Evolutionary conservation across 2,113 vertebrate species (phyloP), one percentile per base, ranked within the genome.

Genomic region (Opisthocomus hoazin): DNA sequence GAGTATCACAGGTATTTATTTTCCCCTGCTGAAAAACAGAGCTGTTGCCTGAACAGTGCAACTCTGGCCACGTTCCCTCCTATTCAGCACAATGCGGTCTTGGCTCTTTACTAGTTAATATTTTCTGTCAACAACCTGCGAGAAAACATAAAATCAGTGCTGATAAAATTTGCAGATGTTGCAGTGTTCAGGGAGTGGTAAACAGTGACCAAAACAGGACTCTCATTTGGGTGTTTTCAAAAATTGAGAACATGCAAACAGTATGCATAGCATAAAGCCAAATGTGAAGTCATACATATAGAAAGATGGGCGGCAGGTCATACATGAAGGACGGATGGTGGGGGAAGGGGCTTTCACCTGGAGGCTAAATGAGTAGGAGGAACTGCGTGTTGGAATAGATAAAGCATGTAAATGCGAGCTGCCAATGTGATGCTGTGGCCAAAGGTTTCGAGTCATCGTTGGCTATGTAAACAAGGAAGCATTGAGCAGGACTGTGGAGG

Each of bases 91-190:
- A 84, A 87, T 58, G 84, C 81, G 94, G 36, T 91, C 64, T 94
- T 89, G 93, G 82, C 95, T 96, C 48, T 95, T 96, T 15, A 95
- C 78, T 94, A 48, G 96, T 97, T 97, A 97, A 96, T 91, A 83
- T 96, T 95, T 94, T 89, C 90, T 95, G 94, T 96, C 95, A 97
- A 93, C 94, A 96, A 96, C 96, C 96, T 96, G 95, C 75, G 83
- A 96, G 94, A 91, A 96, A 94, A 88, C 96, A 91, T 71, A 84
- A 93, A 93, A 95, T 90, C 87, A 73, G 50, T 32, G 84, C 94
- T 96, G 95, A 95, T 96, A 97, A 97, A 96, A 95, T 95, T 87
- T 94, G 95, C 95, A 97, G 96, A 97, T 96, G 95, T 96, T 97
- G 74, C 89, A 93, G 93, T 96, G 94, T 95, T 92, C 91, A 95